A percentile compares a stretch with the other conserved stretches of the same genome.
phyloP scores from a whole-genome alignment of 2,797 vertebrate species.

The Girardinus metallicus region DNA sequence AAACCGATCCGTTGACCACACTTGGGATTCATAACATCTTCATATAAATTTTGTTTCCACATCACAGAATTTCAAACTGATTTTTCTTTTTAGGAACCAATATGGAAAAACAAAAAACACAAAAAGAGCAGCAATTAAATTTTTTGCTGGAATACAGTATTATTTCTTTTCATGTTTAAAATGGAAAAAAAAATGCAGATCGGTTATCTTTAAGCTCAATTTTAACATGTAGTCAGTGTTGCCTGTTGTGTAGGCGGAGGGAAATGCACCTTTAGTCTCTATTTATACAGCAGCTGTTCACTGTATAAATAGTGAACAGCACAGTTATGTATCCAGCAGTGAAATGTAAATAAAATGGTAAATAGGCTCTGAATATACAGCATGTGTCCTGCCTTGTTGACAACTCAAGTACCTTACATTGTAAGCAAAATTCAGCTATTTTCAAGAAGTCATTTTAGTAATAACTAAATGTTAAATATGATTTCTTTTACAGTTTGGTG shows the following conservation, averaged over 20 bases:
- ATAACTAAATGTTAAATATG: not conserved
- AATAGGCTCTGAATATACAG: not conserved
- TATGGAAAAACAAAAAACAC: not conserved
- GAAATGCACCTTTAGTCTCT: constrained; percentile 10
- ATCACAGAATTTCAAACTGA: not conserved
- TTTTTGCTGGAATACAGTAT: not conserved
- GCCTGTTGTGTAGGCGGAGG: not conserved
- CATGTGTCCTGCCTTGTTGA: not conserved
- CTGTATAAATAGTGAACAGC: no score
- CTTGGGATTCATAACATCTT: not conserved
- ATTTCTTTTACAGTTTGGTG: not conserved
- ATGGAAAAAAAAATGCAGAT: not conserved
- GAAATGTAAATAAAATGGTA: not conserved
- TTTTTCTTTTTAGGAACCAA: not conserved
- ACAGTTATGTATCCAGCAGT: not conserved
- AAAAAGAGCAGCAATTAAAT: not conserved
- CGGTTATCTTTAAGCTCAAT: no score
- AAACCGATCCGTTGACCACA: not conserved
- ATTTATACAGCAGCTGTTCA: constrained; percentile 2
- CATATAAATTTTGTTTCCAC: not conserved
- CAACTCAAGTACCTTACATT: not conserved
- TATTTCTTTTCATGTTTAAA: not conserved
- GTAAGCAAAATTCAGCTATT: not conserved
- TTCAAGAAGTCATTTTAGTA: not conserved
- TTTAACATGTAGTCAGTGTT: not conserved